Base-by-base conservation (phyloP, 53 echinoderm and acorn worm genomes). In the Henricia sp. region DNA sequence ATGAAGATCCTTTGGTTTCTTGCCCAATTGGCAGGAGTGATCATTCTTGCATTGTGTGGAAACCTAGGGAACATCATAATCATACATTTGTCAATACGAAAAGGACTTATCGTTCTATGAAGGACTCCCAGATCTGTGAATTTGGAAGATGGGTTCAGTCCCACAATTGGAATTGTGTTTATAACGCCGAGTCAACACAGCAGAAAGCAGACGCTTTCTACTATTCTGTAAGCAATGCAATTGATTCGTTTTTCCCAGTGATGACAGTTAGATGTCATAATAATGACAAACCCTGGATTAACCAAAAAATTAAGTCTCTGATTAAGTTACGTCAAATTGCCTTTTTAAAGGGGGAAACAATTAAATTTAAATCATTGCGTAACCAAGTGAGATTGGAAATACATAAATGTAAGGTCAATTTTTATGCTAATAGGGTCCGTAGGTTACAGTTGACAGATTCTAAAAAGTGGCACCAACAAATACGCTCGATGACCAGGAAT, bases 251-350 rank as follows among this genome's bases (percentile, higher is more conserved):
- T 46, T 70, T 83, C 67, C 84, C 84, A 35, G 5, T 48, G 21
- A 46, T 68, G 38, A 6, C 16, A 27, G 55, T 69, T 37, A 70
- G 48, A 26, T 36, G 50, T 0, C 84, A 83, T 26, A 48, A 26
- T 43, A 26, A 68, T 2, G 72, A 72, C 56, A 84, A 84, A 37
- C 85, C 85, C 2, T 84, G 85, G 72, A 84, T 84, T 23, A 55
- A 52, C 5, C 54, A 54, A 26, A 32, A 53, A 71, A 59, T 84
- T 46, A 84, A 84, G 42, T 20, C 34, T 29, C 71, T 71, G 14
- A 53, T 84, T 37, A 34, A 62, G 44, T 9, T 9, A 13, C 44
- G 44, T 9, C 44, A 44, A 44, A 13, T 44, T 6, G 44, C 44
- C 13, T 44, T 9, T 44, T 6, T 13, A 9, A 13, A 6, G 6